Evolutionary conservation across 2,888 invertebrate species (phyloP).

Genomic region (Scaptomyza tumidula): DNA sequence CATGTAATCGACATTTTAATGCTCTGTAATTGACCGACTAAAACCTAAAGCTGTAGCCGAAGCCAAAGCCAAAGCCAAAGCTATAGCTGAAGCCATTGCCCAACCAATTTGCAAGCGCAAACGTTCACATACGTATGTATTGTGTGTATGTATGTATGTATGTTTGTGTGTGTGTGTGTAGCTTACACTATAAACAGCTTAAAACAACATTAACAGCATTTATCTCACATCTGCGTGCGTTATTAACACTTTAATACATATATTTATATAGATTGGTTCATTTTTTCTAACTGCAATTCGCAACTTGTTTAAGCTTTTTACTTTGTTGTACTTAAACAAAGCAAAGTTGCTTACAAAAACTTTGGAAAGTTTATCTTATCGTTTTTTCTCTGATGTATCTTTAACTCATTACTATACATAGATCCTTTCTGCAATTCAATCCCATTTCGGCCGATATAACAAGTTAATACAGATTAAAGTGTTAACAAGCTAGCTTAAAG

Average conservation of each 20-base stretch:
- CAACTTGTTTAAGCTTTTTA: background rate
- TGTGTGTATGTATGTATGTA: background rate
- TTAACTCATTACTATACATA: too few species aligned
- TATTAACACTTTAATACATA: slow-evolving; percentile 21
- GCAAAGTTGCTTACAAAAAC: too few species aligned
- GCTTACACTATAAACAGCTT: slow-evolving; percentile 66
- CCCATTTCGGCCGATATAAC: too few species aligned
- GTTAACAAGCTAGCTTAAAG: too few species aligned
- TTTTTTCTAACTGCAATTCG: background rate
- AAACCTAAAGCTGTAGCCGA: slow-evolving; percentile 16
- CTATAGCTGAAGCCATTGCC: slow-evolving; percentile 8
- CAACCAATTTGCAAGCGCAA: slow-evolving; percentile 47
- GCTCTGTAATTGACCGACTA: slow-evolving; percentile 49
- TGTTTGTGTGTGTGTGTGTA: slow-evolving; percentile 20
- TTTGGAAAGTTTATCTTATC: too few species aligned
- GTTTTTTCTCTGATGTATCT: too few species aligned
- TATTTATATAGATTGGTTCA: background rate
- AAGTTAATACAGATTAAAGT: too few species aligned
- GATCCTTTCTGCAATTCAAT: too few species aligned
- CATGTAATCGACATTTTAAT: slow-evolving; percentile 54
- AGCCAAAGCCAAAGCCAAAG: slow-evolving; percentile 6
- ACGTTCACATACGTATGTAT: background rate
- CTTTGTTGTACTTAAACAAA: too few species aligned
- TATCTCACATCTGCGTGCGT: slow-evolving; percentile 13
- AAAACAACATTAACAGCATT: slow-evolving; percentile 57